Percentiles rank a stretch among this genome's conserved stretches.
These are phyloP conservation scores for Urocolius indicus DNA, from an alignment of 2,113 vertebrate genomes.

Conservation along the genomic window DNA sequence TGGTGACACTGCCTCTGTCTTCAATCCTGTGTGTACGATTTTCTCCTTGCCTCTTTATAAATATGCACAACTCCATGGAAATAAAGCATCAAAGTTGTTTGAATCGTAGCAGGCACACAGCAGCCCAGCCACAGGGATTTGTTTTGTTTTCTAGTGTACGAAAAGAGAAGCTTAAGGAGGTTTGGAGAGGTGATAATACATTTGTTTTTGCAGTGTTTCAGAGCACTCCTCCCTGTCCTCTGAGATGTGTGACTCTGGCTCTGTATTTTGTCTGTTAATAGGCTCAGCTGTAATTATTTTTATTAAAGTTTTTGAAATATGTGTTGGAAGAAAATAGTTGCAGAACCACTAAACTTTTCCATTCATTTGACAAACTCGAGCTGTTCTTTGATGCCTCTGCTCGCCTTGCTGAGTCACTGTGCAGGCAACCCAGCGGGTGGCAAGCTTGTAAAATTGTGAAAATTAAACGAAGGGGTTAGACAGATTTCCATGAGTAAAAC, in stretches of 20 bases:
- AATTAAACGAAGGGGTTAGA: not conserved
- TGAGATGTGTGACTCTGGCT: not conserved
- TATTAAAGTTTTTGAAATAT: conserved; percentile 35
- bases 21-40: rapidly evolving
- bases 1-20: not conserved
- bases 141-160: not conserved
- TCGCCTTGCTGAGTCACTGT: conserved; percentile 52
- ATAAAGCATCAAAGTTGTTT: not conserved
- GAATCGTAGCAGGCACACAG: not conserved
- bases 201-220: conserved; percentile 7
- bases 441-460: conserved; percentile 10
- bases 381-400: conserved; percentile 41
- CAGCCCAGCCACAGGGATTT: not conserved
- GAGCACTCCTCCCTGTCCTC: not conserved
- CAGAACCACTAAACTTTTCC: conserved; percentile 37
- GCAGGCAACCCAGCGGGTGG: not conserved
- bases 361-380: not conserved
- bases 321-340: conserved; percentile 22
- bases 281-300: conserved; percentile 26
- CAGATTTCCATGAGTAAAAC: conserved; percentile 4
- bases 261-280: conserved; percentile 9
- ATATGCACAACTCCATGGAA: not conserved
- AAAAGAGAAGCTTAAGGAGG: not conserved
- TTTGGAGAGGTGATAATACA: conserved; percentile 2
- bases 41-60: not conserved